Evolutionary conservation across 2,888 invertebrate species (phyloP), one percentile per base, ranked within the genome.

Genomic region (Campaea margaritaria): DNA sequence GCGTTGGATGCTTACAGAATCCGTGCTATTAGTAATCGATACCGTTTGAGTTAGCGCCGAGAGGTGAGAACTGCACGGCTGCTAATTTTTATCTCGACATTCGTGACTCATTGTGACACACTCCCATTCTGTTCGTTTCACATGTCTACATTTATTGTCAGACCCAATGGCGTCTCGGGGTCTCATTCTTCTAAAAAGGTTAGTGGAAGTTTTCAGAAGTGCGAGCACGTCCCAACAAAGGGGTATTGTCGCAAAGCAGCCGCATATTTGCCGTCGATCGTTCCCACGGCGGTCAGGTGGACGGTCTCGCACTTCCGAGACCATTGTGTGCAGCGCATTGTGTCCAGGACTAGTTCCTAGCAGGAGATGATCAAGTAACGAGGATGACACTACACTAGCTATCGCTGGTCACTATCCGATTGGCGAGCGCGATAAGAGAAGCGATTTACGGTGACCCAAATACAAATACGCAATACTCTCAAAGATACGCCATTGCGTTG

Each of bases 181-280:
- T 60, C 60, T 66, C 12, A n/a, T 36, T 36, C 12, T 4, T 36
- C 36, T 11, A n/a, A n/a, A 36, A n/a, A 12, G 10, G 36, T 34
- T 9, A 2, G 28, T 55, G 38, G 53, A 57, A 63, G 57, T 67
- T 68, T 64, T 67, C 67, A 68, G 70, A 73, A 76, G 62, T 64
- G 64, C 71, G 73, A 69, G 75, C 75, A 74, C 74, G 71, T 62
- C 64, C 70, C 65, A 79, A 86, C 83, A 86, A 86, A 81, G 80
- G 82, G 70, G 78, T 78, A 87, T 87, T 88, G 89, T 89, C 80
- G 83, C 85, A 86, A 87, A 79, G 85, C 86, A 84, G 87, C 86
- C 80, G 84, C 87, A 87, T 88, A 81, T 80, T 84, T 85, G 82
- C 74, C 71, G 78, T 61, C 65, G 62, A 72, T 61, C 66, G 74